Conservation (phyloP, 2,797 vertebrate species). For the Anabacerthia variegaticeps region DNA sequence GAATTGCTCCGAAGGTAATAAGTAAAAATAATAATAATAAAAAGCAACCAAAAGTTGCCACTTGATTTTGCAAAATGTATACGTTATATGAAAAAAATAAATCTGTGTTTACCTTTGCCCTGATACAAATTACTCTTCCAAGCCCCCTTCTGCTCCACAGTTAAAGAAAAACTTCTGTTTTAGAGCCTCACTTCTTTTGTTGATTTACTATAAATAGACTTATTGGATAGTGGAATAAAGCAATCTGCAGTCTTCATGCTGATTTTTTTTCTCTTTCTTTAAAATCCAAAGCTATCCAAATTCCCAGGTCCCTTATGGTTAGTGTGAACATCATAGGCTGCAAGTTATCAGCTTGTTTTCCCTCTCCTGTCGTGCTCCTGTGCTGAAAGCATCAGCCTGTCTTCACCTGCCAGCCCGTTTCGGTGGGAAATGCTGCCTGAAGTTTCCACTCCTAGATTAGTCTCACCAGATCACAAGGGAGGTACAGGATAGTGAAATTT, state of each 20-base stretch:
- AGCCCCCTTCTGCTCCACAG: not conserved
- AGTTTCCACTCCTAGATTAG: not conserved
- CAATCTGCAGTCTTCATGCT: not conserved
- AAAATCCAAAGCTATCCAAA: not conserved
- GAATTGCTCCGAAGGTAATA: slow-evolving; percentile 14
- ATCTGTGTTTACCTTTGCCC: not conserved
- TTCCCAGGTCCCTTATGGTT: not conserved
- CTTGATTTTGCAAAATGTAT: not conserved
- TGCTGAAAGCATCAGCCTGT: not conserved
- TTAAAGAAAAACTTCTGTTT: not conserved
- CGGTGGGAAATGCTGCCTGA: not conserved
- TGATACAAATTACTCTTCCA: not conserved
- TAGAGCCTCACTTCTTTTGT: not conserved
- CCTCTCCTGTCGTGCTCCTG: not conserved
- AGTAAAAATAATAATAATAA: not conserved
- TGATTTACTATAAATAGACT: not conserved
- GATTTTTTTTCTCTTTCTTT: not conserved
- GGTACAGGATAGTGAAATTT: not conserved
- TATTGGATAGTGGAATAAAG: not conserved
- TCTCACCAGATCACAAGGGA: not conserved
- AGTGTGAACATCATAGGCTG: not conserved
- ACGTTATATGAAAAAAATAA: not conserved
- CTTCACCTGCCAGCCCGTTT: not conserved
- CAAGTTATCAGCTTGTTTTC: not conserved
- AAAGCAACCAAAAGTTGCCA: not conserved